Conservation (phyloP, 2,113 vertebrate species). For the Hippocampus mohnikei region DNA sequence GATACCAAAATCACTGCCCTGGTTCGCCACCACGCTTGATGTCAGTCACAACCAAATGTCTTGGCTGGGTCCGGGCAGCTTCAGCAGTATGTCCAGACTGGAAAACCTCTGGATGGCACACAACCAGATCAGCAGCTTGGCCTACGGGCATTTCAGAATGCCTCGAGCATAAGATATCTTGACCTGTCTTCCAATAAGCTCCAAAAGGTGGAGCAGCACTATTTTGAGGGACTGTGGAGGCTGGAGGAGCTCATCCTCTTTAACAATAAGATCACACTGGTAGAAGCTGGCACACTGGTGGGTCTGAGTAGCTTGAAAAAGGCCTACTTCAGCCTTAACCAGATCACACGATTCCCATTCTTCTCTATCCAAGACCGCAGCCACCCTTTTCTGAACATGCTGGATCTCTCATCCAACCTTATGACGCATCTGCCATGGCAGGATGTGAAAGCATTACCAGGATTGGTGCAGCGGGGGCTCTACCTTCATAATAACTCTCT, state of each 20-base stretch:
- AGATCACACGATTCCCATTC: constrained; percentile 86
- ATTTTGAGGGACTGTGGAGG: constrained; percentile 80
- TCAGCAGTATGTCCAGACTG: constrained; percentile 74
- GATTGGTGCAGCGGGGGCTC: constrained; percentile 81
- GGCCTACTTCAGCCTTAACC: constrained; percentile 90
- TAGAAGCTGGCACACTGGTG: constrained; percentile 76
- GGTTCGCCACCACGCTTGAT: constrained; percentile 78
- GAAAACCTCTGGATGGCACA: constrained; percentile 80
- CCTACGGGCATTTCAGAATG: constrained; percentile 75
- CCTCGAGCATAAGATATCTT: constrained; percentile 78
- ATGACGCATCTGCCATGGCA: constrained; percentile 80
- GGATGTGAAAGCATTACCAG: constrained; percentile 78
- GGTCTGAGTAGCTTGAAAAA: constrained; percentile 79
- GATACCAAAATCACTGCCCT: constrained; percentile 76
- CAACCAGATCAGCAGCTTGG: constrained; percentile 78
- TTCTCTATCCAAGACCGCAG: constrained; percentile 78
- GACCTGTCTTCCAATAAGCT: constrained; percentile 91
- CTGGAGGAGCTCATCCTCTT: constrained; percentile 90
- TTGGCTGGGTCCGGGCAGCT: constrained; percentile 74
- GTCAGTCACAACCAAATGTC: constrained; percentile 85
- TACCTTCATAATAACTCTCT: constrained; percentile 93
- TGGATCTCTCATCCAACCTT: constrained; percentile 92
- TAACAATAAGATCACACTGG: constrained; percentile 81
- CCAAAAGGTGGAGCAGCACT: constrained; percentile 71
- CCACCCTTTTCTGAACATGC: constrained; percentile 77